Conservation (phyloP, 2,888 invertebrate genomes). For the Nowickia ferox region DNA sequence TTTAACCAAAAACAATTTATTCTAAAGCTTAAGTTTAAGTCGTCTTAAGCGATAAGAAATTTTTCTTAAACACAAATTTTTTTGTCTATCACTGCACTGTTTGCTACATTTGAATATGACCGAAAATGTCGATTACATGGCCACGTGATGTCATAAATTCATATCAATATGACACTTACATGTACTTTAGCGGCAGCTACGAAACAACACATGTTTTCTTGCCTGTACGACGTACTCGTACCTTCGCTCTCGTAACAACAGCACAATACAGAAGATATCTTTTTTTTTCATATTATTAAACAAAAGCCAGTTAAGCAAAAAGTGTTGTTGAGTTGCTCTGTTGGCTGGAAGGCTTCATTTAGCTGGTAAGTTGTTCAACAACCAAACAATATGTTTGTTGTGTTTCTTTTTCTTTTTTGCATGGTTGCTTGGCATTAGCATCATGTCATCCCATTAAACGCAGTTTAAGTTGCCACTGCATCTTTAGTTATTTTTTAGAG, state of each 20-base stretch:
- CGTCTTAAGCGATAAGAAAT: not conserved
- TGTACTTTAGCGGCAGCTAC: conserved; percentile 77
- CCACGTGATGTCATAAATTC: conserved; percentile 82
- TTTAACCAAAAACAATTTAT: no score
- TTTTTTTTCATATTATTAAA: not conserved
- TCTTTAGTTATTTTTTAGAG: conserved; percentile 40
- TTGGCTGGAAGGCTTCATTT: conserved; percentile 23
- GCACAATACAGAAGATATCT: conserved; percentile 5
- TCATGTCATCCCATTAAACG: conserved; percentile 69
- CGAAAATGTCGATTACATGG: conserved; percentile 68
- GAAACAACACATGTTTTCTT: conserved; percentile 73
- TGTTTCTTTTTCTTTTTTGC: conserved; percentile 2
- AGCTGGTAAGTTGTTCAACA: conserved; percentile 56
- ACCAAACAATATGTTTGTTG: conserved; percentile 39
- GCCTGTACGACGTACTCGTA: conserved; percentile 60
- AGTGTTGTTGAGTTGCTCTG: conserved; percentile 44
- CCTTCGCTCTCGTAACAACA: conserved; percentile 49
- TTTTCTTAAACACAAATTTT: not conserved
- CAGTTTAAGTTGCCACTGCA: conserved; percentile 70
- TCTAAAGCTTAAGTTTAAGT: no score
- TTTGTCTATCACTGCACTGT: not conserved
- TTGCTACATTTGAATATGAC: conserved; percentile 65
- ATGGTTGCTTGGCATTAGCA: conserved; percentile 45
- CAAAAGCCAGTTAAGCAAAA: conserved; percentile 19
- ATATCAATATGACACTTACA: conserved; percentile 82